Percentiles rank a stretch among this genome's conserved stretches.
Evolutionary conservation across 2,888 invertebrate genomes (phyloP).

Genomic region (Dugesia japonica): DNA sequence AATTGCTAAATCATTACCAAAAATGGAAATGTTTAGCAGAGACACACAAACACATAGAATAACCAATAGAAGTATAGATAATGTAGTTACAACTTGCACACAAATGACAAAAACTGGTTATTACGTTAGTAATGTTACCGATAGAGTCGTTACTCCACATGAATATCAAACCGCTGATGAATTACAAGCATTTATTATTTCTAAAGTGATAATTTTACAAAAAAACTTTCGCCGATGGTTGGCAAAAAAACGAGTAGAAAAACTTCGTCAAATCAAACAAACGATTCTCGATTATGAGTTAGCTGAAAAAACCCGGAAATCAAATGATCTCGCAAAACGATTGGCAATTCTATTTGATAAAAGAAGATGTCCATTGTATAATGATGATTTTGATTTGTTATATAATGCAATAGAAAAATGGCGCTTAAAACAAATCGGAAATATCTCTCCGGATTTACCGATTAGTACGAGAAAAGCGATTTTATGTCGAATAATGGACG

Average conservation of each 20-base stretch:
- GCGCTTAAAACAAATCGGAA: constrained; percentile 44
- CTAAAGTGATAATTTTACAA: constrained; percentile 44
- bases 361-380: constrained; percentile 46
- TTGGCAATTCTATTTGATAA: constrained; percentile 43
- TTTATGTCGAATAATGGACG: constrained; percentile 46
- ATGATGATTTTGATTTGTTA: constrained; percentile 48
- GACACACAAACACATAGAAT: constrained; percentile 47
- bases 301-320: constrained; percentile 37
- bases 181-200: constrained; percentile 39
- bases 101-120: constrained; percentile 48
- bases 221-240: constrained; percentile 48
- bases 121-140: constrained; percentile 42
- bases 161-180: constrained; percentile 47
- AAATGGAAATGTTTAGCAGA: constrained; percentile 40
- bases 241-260: constrained; percentile 43
- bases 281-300: constrained; percentile 44
- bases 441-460: constrained; percentile 41
- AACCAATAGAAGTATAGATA: constrained; percentile 42
- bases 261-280: constrained; percentile 41
- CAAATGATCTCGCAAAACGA: neutral
- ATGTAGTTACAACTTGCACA: constrained; percentile 44
- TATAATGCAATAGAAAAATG: constrained; percentile 40
- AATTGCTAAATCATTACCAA: constrained; percentile 40
- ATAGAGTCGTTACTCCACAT: constrained; percentile 44
- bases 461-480: constrained; percentile 49